Percentiles rank a stretch among this genome's conserved stretches.
Conservation (phyloP, 2,113 vertebrate species). For the Colius striatus region DNA sequence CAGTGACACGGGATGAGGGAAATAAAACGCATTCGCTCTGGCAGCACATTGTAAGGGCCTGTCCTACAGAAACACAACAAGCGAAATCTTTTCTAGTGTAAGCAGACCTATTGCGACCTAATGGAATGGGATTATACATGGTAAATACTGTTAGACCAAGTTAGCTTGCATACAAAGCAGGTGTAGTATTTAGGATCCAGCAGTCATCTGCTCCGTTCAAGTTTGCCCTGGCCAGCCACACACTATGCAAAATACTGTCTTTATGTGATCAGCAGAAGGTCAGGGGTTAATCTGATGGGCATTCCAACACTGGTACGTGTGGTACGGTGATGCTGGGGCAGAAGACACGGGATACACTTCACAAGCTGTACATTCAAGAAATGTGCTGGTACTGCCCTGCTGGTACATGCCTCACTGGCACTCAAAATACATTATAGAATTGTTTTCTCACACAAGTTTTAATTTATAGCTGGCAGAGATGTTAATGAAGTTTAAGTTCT, state of each 20-base stretch:
- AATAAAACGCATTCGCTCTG: background rate
- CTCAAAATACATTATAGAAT: slow-evolving; percentile 9
- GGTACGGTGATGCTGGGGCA: background rate
- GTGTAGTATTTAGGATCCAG: background rate
- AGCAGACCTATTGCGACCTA: background rate
- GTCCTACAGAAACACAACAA: background rate
- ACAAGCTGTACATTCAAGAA: background rate
- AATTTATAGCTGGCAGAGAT: slow-evolving; percentile 40
- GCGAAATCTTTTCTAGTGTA: background rate
- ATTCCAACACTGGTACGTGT: background rate
- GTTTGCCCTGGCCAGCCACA: background rate
- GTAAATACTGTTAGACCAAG: background rate
- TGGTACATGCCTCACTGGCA: background rate
- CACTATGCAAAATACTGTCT: background rate
- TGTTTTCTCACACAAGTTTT: slow-evolving; percentile 41
- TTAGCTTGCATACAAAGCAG: background rate
- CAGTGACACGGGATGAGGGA: accelerated
- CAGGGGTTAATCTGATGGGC: background rate
- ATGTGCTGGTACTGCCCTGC: background rate
- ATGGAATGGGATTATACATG: background rate
- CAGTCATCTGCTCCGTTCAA: background rate
- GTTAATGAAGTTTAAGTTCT: slow-evolving; percentile 34
- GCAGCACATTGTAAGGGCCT: background rate
- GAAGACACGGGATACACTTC: background rate
- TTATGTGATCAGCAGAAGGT: background rate